Percentiles rank a stretch among this genome's conserved stretches.
Evolutionary conservation across 2,888 invertebrate species (phyloP).

Genomic region (Aquatica leii): DNA sequence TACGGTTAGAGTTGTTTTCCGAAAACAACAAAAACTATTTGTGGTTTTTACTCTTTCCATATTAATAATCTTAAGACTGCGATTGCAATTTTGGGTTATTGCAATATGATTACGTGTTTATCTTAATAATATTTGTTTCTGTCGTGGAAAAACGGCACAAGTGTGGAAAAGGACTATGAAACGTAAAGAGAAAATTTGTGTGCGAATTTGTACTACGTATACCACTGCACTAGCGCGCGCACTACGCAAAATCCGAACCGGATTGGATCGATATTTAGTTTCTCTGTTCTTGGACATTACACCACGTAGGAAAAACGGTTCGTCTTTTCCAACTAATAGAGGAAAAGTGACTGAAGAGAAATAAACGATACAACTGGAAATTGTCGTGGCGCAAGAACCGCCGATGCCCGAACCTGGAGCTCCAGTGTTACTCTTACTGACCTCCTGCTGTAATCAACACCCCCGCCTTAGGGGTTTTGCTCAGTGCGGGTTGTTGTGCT

Average conservation of each 20-base stretch:
- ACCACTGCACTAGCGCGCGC: slow-evolving; percentile 41
- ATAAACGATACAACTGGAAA: slow-evolving; percentile 24
- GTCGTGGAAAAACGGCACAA: slow-evolving; percentile 10
- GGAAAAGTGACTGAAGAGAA: slow-evolving; percentile 18
- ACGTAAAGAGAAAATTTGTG: slow-evolving; percentile 15
- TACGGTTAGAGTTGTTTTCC: too few relatives aligned
- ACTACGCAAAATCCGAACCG: slow-evolving; percentile 45
- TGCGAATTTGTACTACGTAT: slow-evolving; percentile 32
- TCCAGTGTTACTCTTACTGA: slow-evolving; percentile 44
- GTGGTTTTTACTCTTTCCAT: too few relatives aligned
- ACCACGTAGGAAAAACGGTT: slow-evolving; percentile 20
- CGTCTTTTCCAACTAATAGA: slow-evolving; percentile 15
- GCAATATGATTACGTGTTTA: too few relatives aligned
- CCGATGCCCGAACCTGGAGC: slow-evolving; percentile 44
- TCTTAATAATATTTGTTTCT: too few relatives aligned
- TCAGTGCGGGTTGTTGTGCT: slow-evolving; percentile 42
- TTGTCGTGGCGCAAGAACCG: slow-evolving; percentile 19
- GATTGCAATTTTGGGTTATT: too few relatives aligned
- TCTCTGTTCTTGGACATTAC: slow-evolving; percentile 31
- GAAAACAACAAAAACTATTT: too few relatives aligned
- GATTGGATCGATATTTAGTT: slow-evolving; percentile 41
- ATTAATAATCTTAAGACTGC: too few relatives aligned
- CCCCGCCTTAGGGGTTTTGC: slow-evolving; percentile 33
- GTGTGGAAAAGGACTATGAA: slow-evolving; percentile 14
- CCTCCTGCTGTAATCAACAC: slow-evolving; percentile 44